Evolutionary conservation across 2,797 vertebrate genomes (phyloP).

Genomic region (Stomatorhinus walkeri): DNA sequence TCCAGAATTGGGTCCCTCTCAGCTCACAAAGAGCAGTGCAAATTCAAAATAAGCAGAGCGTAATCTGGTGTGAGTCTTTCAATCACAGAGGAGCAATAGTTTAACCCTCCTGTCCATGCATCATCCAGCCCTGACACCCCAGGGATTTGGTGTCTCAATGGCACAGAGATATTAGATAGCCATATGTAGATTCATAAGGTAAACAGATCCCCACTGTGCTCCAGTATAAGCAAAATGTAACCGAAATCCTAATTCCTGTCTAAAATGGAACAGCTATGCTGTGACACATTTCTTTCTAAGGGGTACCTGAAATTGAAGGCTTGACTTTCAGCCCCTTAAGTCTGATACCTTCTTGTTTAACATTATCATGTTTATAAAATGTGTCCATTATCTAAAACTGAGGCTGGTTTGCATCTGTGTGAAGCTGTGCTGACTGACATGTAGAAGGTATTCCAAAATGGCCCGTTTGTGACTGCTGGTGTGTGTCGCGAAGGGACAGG

Average conservation of each 20-base stretch:
- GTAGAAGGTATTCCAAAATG: not conserved
- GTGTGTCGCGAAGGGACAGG: not conserved
- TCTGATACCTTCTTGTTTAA: slow-evolving; percentile 66
- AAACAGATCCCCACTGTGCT: slow-evolving; percentile 60
- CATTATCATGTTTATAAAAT: slow-evolving; percentile 27
- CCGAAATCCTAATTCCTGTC: slow-evolving; percentile 41
- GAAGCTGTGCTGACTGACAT: slow-evolving; percentile 32
- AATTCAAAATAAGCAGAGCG: slow-evolving; percentile 71
- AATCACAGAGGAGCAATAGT: slow-evolving; percentile 68
- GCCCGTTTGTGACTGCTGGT: not conserved
- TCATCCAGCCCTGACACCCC: slow-evolving; percentile 62
- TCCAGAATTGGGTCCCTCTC: slow-evolving; percentile 47
- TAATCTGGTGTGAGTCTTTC: slow-evolving; percentile 65
- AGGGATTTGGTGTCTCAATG: slow-evolving; percentile 54
- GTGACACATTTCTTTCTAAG: slow-evolving; percentile 44
- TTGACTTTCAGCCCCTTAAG: slow-evolving; percentile 53
- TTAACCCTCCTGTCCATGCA: slow-evolving; percentile 61
- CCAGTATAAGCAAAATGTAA: slow-evolving; percentile 32
- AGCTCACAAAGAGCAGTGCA: slow-evolving; percentile 58
- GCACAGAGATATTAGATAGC: slow-evolving; percentile 69
- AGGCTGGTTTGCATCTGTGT: slow-evolving; percentile 59
- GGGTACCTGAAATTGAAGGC: slow-evolving; percentile 55
- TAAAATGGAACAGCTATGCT: slow-evolving; percentile 57
- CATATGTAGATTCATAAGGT: slow-evolving; percentile 66
- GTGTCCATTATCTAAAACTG: slow-evolving; percentile 57